phyloP scores from a whole-genome alignment of 2,888 invertebrate species.

The Eupsilia transversa region DNA sequence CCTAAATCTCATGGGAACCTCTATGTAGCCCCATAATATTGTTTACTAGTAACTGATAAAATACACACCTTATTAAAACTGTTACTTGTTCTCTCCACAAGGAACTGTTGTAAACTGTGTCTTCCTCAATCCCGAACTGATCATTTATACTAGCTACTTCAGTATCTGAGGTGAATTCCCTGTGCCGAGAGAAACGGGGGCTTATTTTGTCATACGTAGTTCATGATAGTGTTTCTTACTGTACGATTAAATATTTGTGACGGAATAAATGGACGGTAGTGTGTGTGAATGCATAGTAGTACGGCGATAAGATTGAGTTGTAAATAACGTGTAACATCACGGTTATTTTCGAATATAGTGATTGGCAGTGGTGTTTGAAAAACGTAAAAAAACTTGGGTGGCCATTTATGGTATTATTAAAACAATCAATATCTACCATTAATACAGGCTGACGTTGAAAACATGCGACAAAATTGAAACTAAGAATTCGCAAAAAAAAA shows the following conservation, averaged over 20 bases:
- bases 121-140: not conserved
- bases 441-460: too few relatives aligned
- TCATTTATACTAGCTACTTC: constrained; percentile 52
- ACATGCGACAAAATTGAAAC: too few relatives aligned
- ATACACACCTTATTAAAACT: constrained; percentile 29
- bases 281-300: not conserved
- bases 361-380: not conserved
- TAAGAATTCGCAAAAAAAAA: too few relatives aligned
- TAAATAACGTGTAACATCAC: not conserved
- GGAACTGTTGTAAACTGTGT: constrained; percentile 42
- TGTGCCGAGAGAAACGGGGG: constrained; percentile 15
- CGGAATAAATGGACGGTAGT: not conserved
- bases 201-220: constrained; percentile 8
- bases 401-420: too few relatives aligned
- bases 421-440: too few relatives aligned
- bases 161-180: constrained; percentile 53
- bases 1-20: not conserved
- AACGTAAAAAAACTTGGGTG: too few relatives aligned
- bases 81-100: constrained; percentile 16
- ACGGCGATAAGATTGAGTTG: constrained; percentile 4
- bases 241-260: not conserved
- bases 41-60: not conserved
- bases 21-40: not conserved
- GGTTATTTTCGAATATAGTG: not conserved
- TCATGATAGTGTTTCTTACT: not conserved